These are phyloP conservation scores for Sesamia nonagrioides DNA, from an alignment of 1,140 invertebrate genomes.

Conservation along the genomic window DNA sequence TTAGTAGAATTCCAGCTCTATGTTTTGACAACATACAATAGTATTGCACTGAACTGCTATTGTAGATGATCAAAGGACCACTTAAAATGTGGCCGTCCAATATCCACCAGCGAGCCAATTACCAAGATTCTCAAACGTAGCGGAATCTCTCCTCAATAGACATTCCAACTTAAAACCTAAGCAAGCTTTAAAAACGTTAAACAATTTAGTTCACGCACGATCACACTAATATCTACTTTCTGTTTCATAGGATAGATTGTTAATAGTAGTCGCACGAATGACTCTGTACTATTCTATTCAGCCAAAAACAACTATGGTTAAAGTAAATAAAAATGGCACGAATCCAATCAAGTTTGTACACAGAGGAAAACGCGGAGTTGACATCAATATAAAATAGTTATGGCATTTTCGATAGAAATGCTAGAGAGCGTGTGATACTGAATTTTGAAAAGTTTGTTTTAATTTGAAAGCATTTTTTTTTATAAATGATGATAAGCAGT, in stretches of 20 bases:
- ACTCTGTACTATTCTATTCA: slow-evolving; percentile 32
- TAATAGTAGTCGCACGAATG: slow-evolving; percentile 46
- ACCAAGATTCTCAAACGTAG: not conserved
- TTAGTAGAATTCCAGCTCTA: too few species aligned
- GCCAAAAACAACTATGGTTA: slow-evolving; percentile 77
- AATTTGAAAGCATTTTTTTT: not conserved
- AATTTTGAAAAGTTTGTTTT: not conserved
- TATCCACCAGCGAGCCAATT: not conserved
- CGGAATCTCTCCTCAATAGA: not conserved
- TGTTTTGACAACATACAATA: too few species aligned
- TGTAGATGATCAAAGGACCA: too few species aligned
- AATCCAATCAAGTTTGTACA: slow-evolving; percentile 85
- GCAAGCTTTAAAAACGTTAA: slow-evolving; percentile 19
- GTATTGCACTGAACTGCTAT: too few species aligned
- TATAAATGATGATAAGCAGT: not conserved
- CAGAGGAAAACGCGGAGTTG: slow-evolving; percentile 54
- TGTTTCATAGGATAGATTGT: slow-evolving; percentile 45
- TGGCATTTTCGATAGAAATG: slow-evolving; percentile 9
- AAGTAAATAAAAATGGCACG: slow-evolving; percentile 83
- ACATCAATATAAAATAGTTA: slow-evolving; percentile 62
- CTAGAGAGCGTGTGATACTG: slow-evolving; percentile 1
- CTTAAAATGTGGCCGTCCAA: not conserved
- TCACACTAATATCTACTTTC: slow-evolving; percentile 35
- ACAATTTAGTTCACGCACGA: slow-evolving; percentile 49
- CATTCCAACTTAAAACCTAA: not conserved